Evolutionary conservation across 2,888 invertebrate genomes (phyloP).

Genomic region (Augochlorella aurata): DNA sequence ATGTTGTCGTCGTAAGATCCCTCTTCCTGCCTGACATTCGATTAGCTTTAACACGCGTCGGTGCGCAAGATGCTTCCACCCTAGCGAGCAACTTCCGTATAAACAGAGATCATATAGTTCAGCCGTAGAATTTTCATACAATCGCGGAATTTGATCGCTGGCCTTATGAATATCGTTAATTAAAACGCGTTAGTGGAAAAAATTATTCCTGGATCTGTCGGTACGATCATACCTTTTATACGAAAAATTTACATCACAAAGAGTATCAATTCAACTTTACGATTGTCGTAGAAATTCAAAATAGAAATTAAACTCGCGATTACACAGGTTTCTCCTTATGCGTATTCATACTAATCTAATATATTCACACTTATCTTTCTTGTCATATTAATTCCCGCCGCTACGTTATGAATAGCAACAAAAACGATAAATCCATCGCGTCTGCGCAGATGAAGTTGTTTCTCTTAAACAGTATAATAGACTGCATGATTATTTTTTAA

Average conservation of each 20-base stretch:
- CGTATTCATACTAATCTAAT: background rate
- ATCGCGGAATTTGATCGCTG: background rate
- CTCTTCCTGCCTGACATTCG: slow-evolving; percentile 19
- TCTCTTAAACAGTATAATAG: background rate
- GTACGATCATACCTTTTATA: background rate
- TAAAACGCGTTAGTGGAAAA: background rate
- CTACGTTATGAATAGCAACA: too few relatives aligned
- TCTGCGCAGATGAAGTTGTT: background rate
- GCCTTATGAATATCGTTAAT: background rate
- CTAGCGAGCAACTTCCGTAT: slow-evolving; percentile 18
- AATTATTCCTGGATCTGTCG: slow-evolving; percentile 6
- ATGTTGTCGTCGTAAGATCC: background rate
- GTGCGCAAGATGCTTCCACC: slow-evolving; percentile 11
- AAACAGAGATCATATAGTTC: slow-evolving; percentile 1
- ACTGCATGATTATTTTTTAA: background rate
- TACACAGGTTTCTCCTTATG: background rate
- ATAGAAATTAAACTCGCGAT: background rate
- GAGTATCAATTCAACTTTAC: background rate
- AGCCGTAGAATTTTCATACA: slow-evolving; percentile 13
- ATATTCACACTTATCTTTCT: slow-evolving; percentile 2
- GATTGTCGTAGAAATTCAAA: background rate
- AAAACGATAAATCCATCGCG: too few relatives aligned
- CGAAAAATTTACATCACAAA: background rate
- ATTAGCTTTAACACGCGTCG: slow-evolving; percentile 3
- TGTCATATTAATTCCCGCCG: background rate